Evolutionary conservation across 2,113 vertebrate genomes (phyloP).

Genomic region (Oryctolagus cuniculus): mOryCun1.1 NC_091439.1:64136501-64137000

Average conservation of each 20-base stretch:
- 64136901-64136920: fast-evolving
- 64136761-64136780: not conserved
- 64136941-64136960: not conserved
- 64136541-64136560: not conserved
- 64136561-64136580: no score
- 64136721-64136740: not conserved
- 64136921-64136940: not conserved
- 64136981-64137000: no score
- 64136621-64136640: not conserved
- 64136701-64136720: not conserved
- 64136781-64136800: not conserved
- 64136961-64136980: not conserved
- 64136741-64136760: not conserved
- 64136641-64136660: not conserved
- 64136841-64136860: no score
- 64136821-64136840: not conserved
- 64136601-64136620: not conserved
- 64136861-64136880: not conserved
- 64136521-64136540: not conserved
- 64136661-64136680: not conserved
- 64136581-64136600: not conserved
- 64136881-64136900: not conserved
- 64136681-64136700: not conserved
- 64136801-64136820: not conserved
- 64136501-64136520: not conserved